A percentile compares a stretch with the other conserved stretches of the same genome.
Evolutionary conservation across 2,113 vertebrate genomes (phyloP).

Genomic region (Nothobranchius kuhntae): DNA sequence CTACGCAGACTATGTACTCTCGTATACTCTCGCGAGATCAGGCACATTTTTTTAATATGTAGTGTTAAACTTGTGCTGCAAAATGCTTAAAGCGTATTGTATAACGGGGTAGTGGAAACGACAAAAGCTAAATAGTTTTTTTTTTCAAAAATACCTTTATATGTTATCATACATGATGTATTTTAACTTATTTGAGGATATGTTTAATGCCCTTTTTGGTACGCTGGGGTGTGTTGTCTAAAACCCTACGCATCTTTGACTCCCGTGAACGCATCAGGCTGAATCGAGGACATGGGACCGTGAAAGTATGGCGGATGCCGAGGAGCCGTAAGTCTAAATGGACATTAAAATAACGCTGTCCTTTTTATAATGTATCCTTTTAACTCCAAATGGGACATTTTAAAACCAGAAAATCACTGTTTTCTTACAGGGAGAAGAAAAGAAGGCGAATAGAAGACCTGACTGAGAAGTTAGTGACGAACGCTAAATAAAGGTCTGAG

Average conservation of each 20-base stretch:
- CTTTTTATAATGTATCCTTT: not conserved
- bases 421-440: slow-evolving; percentile 98
- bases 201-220: too few relatives aligned
- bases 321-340: slow-evolving; percentile 91
- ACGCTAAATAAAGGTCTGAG: slow-evolving; percentile 74
- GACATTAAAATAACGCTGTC: slow-evolving; percentile 25
- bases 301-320: slow-evolving; percentile 95
- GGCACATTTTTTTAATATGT: not conserved
- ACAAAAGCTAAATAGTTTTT: too few relatives aligned
- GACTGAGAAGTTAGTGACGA: slow-evolving; percentile 98
- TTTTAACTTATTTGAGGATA: too few relatives aligned
- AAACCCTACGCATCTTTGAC: slow-evolving; percentile 55
- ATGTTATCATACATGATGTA: too few relatives aligned
- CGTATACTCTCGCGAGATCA: slow-evolving; percentile 3
- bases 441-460: slow-evolving; percentile 99
- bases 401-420: slow-evolving; percentile 86
- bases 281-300: slow-evolving; percentile 79
- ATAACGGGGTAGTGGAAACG: too few relatives aligned
- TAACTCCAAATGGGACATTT: slow-evolving; percentile 10
- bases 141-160: too few relatives aligned
- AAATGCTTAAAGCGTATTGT: slow-evolving; percentile 12
- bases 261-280: slow-evolving; percentile 26
- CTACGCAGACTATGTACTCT: not conserved
- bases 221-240: too few relatives aligned
- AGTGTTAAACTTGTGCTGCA: not conserved